Evolutionary conservation across 2,113 vertebrate genomes (phyloP).

Genomic region (Perca flavescens): DNA sequence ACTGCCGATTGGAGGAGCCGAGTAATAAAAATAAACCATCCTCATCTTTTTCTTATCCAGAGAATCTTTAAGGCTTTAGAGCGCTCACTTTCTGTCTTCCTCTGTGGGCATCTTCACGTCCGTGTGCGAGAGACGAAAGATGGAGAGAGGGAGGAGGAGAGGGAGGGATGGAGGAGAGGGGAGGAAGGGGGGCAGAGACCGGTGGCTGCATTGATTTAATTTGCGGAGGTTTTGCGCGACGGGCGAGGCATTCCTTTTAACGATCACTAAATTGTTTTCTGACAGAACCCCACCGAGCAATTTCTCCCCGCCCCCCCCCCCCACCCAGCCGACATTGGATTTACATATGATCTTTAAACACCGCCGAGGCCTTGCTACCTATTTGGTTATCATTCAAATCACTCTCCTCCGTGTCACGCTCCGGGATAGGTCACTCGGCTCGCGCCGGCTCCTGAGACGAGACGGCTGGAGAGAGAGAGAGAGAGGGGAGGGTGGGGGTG

Average conservation of each 20-base stretch:
- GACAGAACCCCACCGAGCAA: conserved; percentile 90
- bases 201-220: conserved; percentile 85
- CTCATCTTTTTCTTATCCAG: conserved; percentile 62
- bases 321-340: conserved; percentile 90
- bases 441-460: conserved; percentile 76
- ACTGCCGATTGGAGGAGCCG: conserved; percentile 37
- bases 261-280: conserved; percentile 95
- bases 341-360: conserved; percentile 99
- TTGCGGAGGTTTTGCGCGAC: conserved; percentile 86
- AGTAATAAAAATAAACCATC: conserved; percentile 67
- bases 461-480: conserved; percentile 65
- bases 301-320: conserved; percentile 72
- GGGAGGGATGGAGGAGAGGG: not conserved
- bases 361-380: conserved; percentile 82
- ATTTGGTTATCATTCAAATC: conserved; percentile 96
- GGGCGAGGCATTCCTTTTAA: conserved; percentile 91
- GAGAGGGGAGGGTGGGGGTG: conserved; percentile 64
- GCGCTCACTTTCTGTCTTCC: conserved; percentile 48
- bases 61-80: conserved; percentile 66
- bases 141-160: conserved; percentile 28
- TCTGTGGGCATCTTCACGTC: conserved; percentile 43
- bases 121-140: conserved; percentile 43
- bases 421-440: conserved; percentile 90
- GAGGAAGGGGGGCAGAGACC: conserved; percentile 70
- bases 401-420: conserved; percentile 87